Base-by-base conservation (phyloP, 2,888 invertebrate genomes). In the Phengaris alcon region DNA sequence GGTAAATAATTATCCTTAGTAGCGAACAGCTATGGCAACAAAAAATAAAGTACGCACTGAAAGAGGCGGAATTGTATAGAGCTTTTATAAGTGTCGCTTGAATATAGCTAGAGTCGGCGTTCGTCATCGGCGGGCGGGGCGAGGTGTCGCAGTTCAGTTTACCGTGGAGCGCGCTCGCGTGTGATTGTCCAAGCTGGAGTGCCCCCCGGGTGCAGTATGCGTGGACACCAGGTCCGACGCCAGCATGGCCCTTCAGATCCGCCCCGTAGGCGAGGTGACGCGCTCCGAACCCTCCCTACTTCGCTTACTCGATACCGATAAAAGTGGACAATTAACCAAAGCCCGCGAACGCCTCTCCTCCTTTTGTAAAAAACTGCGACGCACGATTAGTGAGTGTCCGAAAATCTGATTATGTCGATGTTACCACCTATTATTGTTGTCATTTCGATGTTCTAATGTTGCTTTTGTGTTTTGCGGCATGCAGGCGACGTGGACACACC, bases 401-500 rank as follows among this genome's bases (percentile, higher is more conserved):
- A 72, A 22, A 35, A 52, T 72, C 9, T 75, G 64, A 74, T 74
- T 35, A 35, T 35, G 35, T 35, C 64, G 59, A 44, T 68, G 75
- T 75, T 54, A 44, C 46, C 64, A 51, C 15, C 59, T 57, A 54
- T 55, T 83, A 77, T 83, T 84, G 83, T 82, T 35, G 35, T 80
- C 82, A 84, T 79, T 83, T 88, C 82, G 88, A 89, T 92, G 88
- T 92, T 91, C 90, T 93, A 93, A 93, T 92, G 87, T 85, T 90
- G 90, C 90, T 93, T 93, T 93, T 93, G 91, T 93, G 89, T 93
- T 91, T 90, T 90, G 87, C 87, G 85, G 86, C 86, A 82, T 83
- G 85, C 93, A 93, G 92, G 93, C 90, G 89, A 94, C 90, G 91
- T 93, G 93, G 89, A 94, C 84, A 88, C 93, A 84, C 88, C 91